Evolutionary conservation across 2,888 invertebrate species (phyloP).

Genomic region (Trachelus iudaicus): DNA sequence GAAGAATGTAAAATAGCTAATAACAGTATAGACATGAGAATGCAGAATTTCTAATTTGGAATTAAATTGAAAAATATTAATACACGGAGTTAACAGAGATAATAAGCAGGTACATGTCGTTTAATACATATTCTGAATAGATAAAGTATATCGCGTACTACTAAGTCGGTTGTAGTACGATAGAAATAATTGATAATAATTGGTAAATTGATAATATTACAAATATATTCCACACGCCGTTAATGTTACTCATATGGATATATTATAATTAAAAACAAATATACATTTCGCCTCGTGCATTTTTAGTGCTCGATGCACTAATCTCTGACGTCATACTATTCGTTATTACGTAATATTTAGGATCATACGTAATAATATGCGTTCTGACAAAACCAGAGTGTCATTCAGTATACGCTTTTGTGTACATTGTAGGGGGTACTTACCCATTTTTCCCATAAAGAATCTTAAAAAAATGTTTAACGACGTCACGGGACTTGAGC

Average conservation of each 20-base stretch:
- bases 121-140: neutral
- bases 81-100: neutral
- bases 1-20: neutral
- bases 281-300: neutral
- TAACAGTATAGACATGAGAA: neutral
- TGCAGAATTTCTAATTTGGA: neutral
- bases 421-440: neutral
- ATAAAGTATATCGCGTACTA: neutral
- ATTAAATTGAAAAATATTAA: neutral
- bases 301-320: neutral
- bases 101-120: neutral
- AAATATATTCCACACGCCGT: too few relatives aligned
- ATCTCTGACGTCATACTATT: neutral
- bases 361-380: neutral
- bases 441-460: neutral
- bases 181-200: neutral
- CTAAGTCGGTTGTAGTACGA: neutral
- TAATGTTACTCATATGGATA: neutral
- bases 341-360: neutral
- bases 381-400: neutral
- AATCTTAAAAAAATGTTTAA: neutral
- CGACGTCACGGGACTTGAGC: neutral
- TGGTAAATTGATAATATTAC: too few relatives aligned
- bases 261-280: neutral
- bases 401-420: neutral